Evolutionary conservation across 2,113 vertebrate genomes (phyloP).

Genomic region (Alligator sinensis): DNA sequence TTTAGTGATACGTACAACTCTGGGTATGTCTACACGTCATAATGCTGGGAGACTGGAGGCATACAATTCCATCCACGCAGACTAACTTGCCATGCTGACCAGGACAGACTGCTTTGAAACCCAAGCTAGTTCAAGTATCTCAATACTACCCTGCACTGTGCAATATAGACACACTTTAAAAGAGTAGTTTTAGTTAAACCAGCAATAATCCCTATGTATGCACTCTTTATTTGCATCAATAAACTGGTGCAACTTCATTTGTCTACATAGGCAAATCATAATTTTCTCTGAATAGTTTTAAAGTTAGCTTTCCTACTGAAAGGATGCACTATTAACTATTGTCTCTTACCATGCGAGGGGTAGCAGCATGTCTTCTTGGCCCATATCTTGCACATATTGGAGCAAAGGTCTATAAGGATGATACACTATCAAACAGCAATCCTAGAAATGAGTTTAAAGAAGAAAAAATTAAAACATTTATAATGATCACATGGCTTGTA

Average conservation of each 20-base stretch:
- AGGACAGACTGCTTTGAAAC: no score
- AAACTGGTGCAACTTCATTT: not conserved
- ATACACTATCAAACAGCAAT: conserved; percentile 99
- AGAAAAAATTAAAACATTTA: conserved; percentile 70
- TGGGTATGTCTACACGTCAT: no score
- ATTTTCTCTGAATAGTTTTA: conserved; percentile 16
- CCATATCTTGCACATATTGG: conserved; percentile 99
- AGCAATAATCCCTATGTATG: not conserved
- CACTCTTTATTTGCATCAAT: not conserved
- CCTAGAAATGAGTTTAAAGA: conserved; percentile 83
- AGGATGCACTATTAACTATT: conserved; percentile 52
- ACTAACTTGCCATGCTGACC: no score
- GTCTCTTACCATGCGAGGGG: conserved; percentile 93
- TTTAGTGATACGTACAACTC: not conserved
- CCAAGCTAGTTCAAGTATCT: not conserved
- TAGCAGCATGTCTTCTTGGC: conserved; percentile 98
- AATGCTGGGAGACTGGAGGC: no score
- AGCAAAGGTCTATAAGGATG: conserved; percentile 97
- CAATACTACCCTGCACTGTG: not conserved
- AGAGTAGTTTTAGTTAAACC: not conserved
- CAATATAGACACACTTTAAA: not conserved
- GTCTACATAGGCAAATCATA: conserved; percentile 1
- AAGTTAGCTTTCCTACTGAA: conserved; percentile 30
- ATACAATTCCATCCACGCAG: no score
- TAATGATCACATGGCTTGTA: conserved; percentile 43